Evolutionary conservation across 1,140 invertebrate species (phyloP).

Genomic region (Drosophila mauritiana): DNA sequence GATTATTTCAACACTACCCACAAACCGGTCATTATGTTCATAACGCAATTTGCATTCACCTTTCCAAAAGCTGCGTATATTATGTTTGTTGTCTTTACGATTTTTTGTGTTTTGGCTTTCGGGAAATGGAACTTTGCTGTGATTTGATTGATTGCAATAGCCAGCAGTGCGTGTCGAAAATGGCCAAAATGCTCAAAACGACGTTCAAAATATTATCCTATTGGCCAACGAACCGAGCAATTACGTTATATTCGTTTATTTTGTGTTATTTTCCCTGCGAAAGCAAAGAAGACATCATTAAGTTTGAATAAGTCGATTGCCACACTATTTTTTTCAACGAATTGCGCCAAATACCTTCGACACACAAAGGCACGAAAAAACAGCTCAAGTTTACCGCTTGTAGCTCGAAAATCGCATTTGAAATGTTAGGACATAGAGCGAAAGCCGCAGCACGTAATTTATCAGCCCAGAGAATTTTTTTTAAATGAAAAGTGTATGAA

Average conservation of each 20-base stretch:
- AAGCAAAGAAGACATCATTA: slow-evolving; percentile 81
- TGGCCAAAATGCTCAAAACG: slow-evolving; percentile 43
- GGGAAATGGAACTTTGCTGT: slow-evolving; percentile 63
- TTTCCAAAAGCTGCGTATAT: slow-evolving; percentile 25
- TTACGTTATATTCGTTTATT: slow-evolving; percentile 48
- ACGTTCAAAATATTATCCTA: slow-evolving; percentile 38
- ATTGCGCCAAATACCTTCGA: slow-evolving; percentile 55
- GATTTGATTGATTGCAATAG: slow-evolving; percentile 66
- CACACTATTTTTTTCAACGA: slow-evolving; percentile 72
- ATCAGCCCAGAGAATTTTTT: slow-evolving; percentile 45
- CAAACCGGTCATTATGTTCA: slow-evolving; percentile 67
- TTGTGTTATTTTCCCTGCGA: slow-evolving; percentile 55
- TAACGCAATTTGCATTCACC: slow-evolving; percentile 72
- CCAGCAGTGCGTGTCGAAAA: slow-evolving; percentile 71
- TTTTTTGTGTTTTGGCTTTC: slow-evolving; percentile 28
- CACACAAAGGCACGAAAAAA: slow-evolving; percentile 25
- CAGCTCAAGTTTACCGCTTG: slow-evolving; percentile 19
- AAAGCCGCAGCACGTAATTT: slow-evolving; percentile 46
- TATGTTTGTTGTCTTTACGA: slow-evolving; percentile 33
- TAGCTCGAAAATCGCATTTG: slow-evolving; percentile 37
- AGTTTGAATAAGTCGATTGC: slow-evolving; percentile 73
- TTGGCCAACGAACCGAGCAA: slow-evolving; percentile 49
- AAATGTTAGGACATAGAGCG: slow-evolving; percentile 34
- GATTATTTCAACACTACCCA: slow-evolving; percentile 66
- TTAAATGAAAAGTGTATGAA: slow-evolving; percentile 18